Evolutionary conservation across 2,888 invertebrate genomes (phyloP), one percentile per base, ranked within the genome.

Genomic region (Drosophila bunnanda): DNA sequence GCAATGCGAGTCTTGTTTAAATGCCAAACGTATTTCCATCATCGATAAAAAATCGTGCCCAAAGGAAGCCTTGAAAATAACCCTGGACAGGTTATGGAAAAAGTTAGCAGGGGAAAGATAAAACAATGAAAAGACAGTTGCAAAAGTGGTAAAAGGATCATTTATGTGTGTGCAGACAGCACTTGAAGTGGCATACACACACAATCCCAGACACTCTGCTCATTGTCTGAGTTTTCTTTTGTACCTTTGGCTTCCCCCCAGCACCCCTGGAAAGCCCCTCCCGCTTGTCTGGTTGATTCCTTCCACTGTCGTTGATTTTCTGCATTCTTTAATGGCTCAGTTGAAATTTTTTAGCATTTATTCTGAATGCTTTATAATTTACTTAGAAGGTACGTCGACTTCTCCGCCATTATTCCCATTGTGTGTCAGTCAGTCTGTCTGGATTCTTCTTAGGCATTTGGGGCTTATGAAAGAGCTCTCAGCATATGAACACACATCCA

Each of bases 181-280:
- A 61, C 46, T 46, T 32, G 38, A 25, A 25, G 8, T 28, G 46
- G 46, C 44, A 66, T 28, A 60, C 9, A 65, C 30, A 8, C 52
- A 46, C 64, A 15, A 32, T 41, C 32, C 38, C 38, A 32, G 77
- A 75, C 80, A 82, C 79, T 79, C 65, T 25, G 50, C 84, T 80
- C 82, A 79, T 85, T 88, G 80, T 82, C 65, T 88, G 75, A 68
- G 55, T 65, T 75, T 78, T 65, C 78, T 76, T 69, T 56, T 32
- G 48, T 28, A 50, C 64, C 39, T 50, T 41, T 46, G 46, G 17
- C 4, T 28, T 22, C 56, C 30, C 12, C 30, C 36, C 22, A 30
- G 8, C 32, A 20, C 54, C 58, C 25, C 43, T 34, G 12, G 32
- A 52, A 32, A 28, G 48, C 17, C 69, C 39, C 50, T 68, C 54